These are phyloP conservation scores for Typhlomys cinereus DNA, from an alignment of 2,113 vertebrate genomes.

Conservation along the genomic window DNA sequence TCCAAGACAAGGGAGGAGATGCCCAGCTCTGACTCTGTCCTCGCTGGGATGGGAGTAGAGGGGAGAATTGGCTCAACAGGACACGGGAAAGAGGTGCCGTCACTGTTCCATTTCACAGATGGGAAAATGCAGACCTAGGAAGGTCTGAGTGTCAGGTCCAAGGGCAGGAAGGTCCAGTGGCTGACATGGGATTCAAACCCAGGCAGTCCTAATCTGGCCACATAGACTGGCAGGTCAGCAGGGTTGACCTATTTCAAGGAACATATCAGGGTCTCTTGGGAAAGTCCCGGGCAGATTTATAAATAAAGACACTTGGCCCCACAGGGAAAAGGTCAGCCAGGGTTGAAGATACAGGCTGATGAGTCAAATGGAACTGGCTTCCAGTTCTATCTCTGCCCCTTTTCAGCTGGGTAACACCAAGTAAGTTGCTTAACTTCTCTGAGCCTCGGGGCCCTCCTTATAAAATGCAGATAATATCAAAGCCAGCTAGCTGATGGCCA, in stretches of 20 bases:
- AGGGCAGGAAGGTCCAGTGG: background rate
- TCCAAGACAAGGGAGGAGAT: background rate
- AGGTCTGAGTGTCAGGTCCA: background rate
- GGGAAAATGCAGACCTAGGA: background rate
- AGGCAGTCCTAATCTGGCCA: background rate
- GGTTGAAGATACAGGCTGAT: background rate
- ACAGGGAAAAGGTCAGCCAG: background rate
- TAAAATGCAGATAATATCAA: background rate
- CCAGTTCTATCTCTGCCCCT: background rate
- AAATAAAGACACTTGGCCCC: background rate
- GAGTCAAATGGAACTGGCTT: background rate
- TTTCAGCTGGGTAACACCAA: slow-evolving; percentile 6
- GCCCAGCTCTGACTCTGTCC: background rate
- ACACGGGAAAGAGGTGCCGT: background rate
- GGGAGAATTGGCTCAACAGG: background rate
- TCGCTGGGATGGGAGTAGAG: background rate
- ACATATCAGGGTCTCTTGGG: background rate
- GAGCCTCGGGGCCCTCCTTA: background rate
- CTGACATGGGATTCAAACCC: background rate
- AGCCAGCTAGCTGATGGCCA: background rate
- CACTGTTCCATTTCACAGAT: background rate
- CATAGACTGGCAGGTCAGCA: background rate
- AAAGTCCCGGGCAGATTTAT: background rate
- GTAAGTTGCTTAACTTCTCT: slow-evolving; percentile 19
- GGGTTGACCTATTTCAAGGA: background rate